Conservation (phyloP, 35 echinoderm and acorn worm genomes). For the Ophiothrix spiculata region DNA sequence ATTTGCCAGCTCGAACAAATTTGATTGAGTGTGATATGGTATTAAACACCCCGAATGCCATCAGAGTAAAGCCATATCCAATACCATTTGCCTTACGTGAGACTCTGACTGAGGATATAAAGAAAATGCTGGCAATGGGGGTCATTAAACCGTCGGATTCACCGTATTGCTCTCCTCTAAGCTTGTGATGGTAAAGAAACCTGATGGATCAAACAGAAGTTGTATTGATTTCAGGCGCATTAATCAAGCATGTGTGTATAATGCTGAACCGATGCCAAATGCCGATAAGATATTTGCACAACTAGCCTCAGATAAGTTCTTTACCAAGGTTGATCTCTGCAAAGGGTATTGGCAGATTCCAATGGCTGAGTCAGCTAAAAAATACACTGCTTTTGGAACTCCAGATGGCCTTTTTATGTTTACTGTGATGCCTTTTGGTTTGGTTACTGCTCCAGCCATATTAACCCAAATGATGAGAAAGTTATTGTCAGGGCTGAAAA, state of each 20-base stretch:
- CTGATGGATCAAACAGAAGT: too few species aligned
- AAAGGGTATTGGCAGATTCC: constrained; percentile 90
- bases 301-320: constrained; percentile 19
- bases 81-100: constrained; percentile 35
- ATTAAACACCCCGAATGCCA: background rate
- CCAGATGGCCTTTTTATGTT: constrained; percentile 50
- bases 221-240: too few species aligned
- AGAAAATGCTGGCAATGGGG: too few species aligned
- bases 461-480: constrained; percentile 54
- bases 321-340: constrained; percentile 54
- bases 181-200: too few species aligned
- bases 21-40: background rate
- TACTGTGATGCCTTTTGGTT: constrained; percentile 48
- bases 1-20: background rate
- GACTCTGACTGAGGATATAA: constrained; percentile 35
- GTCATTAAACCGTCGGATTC: too few species aligned
- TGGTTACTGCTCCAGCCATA: constrained; percentile 29
- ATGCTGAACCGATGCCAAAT: too few species aligned
- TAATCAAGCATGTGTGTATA: too few species aligned
- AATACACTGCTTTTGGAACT: constrained; percentile 61
- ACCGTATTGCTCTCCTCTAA: too few species aligned
- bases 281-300: too few species aligned
- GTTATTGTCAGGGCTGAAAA: constrained; percentile 32
- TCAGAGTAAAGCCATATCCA: constrained; percentile 41
- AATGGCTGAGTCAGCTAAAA: constrained; percentile 20